phyloP scores from a whole-genome alignment of 2,113 vertebrate genomes.

The Pteropus alecto region DNA sequence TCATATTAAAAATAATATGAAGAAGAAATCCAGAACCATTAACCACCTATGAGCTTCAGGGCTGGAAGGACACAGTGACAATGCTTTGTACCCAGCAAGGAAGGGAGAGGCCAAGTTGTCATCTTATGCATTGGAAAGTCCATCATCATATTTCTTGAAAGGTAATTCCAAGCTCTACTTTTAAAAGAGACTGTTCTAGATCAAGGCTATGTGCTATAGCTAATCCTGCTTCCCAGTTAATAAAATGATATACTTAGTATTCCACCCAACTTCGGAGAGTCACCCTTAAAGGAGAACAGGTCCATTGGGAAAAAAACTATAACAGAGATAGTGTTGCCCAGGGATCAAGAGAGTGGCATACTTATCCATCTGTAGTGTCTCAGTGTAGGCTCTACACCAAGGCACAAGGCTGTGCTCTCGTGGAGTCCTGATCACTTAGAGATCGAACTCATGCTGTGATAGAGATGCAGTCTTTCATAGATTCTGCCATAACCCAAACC shows the following conservation, averaged over 20 bases:
- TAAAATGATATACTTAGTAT: neutral
- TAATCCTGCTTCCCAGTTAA: neutral
- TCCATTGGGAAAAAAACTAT: neutral
- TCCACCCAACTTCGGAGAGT: neutral
- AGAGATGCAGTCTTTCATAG: neutral
- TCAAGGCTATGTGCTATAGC: neutral
- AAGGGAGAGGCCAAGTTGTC: neutral
- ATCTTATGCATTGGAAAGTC: rapidly evolving
- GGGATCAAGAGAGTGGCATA: neutral
- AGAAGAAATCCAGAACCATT: neutral
- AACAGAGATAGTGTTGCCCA: neutral
- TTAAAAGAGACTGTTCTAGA: neutral
- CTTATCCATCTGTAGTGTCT: neutral
- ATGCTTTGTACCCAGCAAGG: rapidly evolving
- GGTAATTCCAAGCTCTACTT: neutral
- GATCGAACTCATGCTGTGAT: neutral
- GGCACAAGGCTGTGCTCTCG: rapidly evolving
- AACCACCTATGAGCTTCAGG: neutral
- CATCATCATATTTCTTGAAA: neutral
- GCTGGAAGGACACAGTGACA: neutral
- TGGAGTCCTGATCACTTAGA: neutral
- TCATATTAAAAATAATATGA: neutral
- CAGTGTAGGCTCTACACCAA: neutral
- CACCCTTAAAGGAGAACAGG: neutral
- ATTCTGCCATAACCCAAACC: constrained; percentile 28